phyloP scores from a whole-genome alignment of 2,113 vertebrate genomes.

The Pelmatolapia mariae region DNA sequence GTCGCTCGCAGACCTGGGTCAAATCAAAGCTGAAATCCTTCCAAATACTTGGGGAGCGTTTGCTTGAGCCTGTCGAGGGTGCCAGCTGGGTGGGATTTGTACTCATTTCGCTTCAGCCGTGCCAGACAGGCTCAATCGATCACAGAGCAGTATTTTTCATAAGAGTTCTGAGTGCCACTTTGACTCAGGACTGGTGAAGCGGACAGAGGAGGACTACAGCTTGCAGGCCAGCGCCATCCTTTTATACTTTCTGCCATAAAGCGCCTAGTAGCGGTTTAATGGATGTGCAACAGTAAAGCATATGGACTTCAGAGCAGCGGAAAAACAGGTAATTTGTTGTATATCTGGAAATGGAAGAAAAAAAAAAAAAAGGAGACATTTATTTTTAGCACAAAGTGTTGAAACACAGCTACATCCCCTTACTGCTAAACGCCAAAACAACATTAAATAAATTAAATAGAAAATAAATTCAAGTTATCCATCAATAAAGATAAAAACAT shows the following conservation, averaged over 20 bases:
- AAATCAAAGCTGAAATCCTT: slow-evolving; percentile 60
- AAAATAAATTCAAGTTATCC: slow-evolving; percentile 68
- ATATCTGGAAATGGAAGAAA: slow-evolving; percentile 18
- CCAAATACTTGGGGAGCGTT: slow-evolving; percentile 51
- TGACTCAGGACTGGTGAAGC: slow-evolving; percentile 40
- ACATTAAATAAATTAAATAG: slow-evolving; percentile 62
- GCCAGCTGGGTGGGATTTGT: slow-evolving; percentile 55
- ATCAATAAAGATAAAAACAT: slow-evolving; percentile 46
- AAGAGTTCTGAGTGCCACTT: slow-evolving; percentile 40
- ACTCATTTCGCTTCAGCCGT: slow-evolving; percentile 14
- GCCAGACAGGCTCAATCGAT: slow-evolving; percentile 54
- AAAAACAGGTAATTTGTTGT: slow-evolving; percentile 29
- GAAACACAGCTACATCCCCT: slow-evolving; percentile 32
- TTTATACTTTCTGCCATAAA: slow-evolving; percentile 45
- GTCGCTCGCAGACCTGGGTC: slow-evolving; percentile 51
- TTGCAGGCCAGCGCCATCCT: slow-evolving; percentile 42
- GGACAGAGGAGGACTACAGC: slow-evolving; percentile 44
- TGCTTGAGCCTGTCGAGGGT: slow-evolving; percentile 26
- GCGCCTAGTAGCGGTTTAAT: slow-evolving; percentile 35
- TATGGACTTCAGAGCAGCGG: slow-evolving; percentile 30
- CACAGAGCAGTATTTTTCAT: slow-evolving; percentile 61
- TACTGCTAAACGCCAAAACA: slow-evolving; percentile 34
- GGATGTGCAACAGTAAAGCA: slow-evolving; percentile 50
- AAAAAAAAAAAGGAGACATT: slow-evolving; percentile 21
- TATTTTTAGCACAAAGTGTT: slow-evolving; percentile 30